Evolutionary conservation across 2,888 invertebrate species (phyloP), one percentile per base, ranked within the genome.

Genomic region (Liposcelis brunnea): DNA sequence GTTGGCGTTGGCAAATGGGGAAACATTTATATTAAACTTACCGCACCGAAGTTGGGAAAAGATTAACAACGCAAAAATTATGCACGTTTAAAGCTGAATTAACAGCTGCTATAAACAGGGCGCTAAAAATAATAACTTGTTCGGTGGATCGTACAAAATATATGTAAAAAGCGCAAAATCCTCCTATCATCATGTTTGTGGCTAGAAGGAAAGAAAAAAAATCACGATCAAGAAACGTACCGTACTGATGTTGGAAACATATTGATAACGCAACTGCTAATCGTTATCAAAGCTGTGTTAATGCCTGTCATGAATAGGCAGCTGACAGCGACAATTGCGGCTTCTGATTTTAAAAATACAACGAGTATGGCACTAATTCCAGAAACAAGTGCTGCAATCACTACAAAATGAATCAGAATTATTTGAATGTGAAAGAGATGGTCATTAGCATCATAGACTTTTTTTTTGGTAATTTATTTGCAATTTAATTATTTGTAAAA

Each of bases 61-160:
- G 55, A 44, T 61, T 61, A 42, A 62, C 59, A 15, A 60, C 57
- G 19, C 59, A 53, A 46, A 59, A 56, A 11, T 55, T 55, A 2
- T 61, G 50, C 2, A 60, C 57, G 43, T 59, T 65, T 53, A 70
- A 66, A 1, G 66, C 68, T 11, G 65, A 64, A 31, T 62, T 60
- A 58, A 68, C 65, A 18, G 60, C 56, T 7, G 67, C 53, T 50
- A 68, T 68, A 52, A 68, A 70, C 31, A 68, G 50, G 47, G 67
- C 66, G 19, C 66, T 61, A 3, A 77, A 63, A 0, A 75, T 60
- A 1, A 80, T 67, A 1, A 73, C 72, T 14, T 74, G 55, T 33
- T 67, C 61, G 46, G 75, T 71, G 46, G 70, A 67, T 38, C 61
- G 60, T 0, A 72, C 65, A 58, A 74, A 71, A 53, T 77, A 74